Evolutionary conservation across 1,140 invertebrate genomes (phyloP).

Genomic region (Lanistes nyassanus): DNA sequence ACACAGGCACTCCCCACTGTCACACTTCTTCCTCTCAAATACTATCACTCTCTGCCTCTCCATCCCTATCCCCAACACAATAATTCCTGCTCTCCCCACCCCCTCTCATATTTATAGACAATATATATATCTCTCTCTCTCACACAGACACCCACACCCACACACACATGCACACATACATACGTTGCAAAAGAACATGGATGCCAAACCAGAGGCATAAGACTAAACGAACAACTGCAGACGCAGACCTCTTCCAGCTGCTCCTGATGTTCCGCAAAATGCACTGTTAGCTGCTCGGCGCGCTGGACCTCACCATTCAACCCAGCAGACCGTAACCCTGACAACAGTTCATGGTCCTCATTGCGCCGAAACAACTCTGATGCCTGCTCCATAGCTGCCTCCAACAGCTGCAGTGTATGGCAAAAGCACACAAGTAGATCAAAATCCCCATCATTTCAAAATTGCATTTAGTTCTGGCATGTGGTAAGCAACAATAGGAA

Average conservation of each 20-base stretch:
- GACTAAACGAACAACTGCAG: background rate
- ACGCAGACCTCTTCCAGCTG: constrained; percentile 86
- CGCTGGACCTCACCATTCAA: constrained; percentile 82
- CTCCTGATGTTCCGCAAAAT: constrained; percentile 90
- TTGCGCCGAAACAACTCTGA: constrained; percentile 74
- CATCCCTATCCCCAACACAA: too few relatives aligned
- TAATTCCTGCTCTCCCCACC: too few relatives aligned
- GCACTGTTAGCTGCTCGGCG: constrained; percentile 82
- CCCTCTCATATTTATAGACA: too few relatives aligned
- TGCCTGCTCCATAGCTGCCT: constrained; percentile 69
- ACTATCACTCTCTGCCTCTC: too few relatives aligned
- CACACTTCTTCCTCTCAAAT: too few relatives aligned
- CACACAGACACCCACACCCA: constrained; percentile 1
- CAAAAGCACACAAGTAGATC: background rate
- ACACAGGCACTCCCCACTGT: too few relatives aligned
- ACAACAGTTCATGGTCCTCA: constrained; percentile 79
- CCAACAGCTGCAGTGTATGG: constrained; percentile 62
- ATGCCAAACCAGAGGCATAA: too few relatives aligned
- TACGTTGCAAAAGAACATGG: background rate
- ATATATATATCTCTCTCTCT: too few relatives aligned
- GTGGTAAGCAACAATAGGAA: too few relatives aligned
- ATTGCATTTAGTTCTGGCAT: too few relatives aligned
- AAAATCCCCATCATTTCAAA: too few relatives aligned
- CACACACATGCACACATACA: constrained; percentile 12
- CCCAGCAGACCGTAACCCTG: constrained; percentile 81